These are phyloP conservation scores for Megamerina dolium DNA, from an alignment of 2,888 invertebrate species.

Conservation along the genomic window DNA sequence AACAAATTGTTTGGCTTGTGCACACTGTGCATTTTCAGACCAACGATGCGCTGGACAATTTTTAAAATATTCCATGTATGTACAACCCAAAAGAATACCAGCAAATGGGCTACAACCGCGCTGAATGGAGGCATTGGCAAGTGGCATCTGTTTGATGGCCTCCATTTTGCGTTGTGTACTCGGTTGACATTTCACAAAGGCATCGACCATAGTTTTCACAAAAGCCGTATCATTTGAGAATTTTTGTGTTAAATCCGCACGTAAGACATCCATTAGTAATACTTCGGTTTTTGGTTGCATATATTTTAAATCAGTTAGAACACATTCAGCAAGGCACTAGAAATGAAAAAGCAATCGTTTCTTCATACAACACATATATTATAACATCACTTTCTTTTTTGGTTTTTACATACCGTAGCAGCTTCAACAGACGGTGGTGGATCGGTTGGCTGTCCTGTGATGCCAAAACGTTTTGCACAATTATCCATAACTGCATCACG, in stretches of 20 bases:
- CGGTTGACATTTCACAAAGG: conserved; percentile 38
- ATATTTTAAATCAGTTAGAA: conserved; percentile 37
- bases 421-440: conserved; percentile 31
- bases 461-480: conserved; percentile 35
- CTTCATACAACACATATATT: neutral
- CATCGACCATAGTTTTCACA: conserved; percentile 33
- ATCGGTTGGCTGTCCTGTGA: conserved; percentile 23
- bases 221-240: conserved; percentile 37
- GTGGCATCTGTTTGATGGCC: conserved; percentile 26
- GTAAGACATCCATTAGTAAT: conserved; percentile 29
- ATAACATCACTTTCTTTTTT: neutral
- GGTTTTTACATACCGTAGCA: conserved; percentile 29
- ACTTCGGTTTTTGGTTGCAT: conserved; percentile 26
- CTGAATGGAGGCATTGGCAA: conserved; percentile 15
- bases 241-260: conserved; percentile 29
- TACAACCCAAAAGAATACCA: conserved; percentile 42
- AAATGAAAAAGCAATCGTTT: neutral
- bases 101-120: conserved; percentile 40
- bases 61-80: conserved; percentile 46
- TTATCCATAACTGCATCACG: conserved; percentile 34
- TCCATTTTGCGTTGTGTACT: conserved; percentile 32
- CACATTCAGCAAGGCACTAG: conserved; percentile 46
- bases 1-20: conserved; percentile 39
- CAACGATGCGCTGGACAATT: conserved; percentile 43
- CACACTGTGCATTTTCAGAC: conserved; percentile 37